Percentiles rank a stretch among this genome's conserved stretches.
These are phyloP conservation scores for Psittacula echo DNA, from an alignment of 2,797 vertebrate genomes.

Conservation along the genomic window DNA sequence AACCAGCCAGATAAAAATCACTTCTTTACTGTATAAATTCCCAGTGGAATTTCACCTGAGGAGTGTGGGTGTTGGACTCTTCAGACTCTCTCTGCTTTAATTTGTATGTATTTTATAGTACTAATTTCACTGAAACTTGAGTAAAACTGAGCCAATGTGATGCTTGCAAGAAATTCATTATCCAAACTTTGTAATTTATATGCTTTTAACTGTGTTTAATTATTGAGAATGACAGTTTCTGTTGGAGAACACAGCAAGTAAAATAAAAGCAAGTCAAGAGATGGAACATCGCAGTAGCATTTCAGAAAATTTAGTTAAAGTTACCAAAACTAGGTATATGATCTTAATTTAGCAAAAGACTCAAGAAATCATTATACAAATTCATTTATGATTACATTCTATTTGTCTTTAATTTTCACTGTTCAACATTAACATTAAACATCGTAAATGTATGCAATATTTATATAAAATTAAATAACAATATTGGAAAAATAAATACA, in stretches of 20 bases:
- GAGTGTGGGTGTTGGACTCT: not conserved
- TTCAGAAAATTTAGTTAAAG: conserved; percentile 45
- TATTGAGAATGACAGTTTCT: conserved; percentile 23
- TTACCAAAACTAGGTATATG: conserved; percentile 49
- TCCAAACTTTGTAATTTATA: conserved; percentile 28
- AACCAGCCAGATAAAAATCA: conserved; percentile 35
- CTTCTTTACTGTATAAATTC: not conserved
- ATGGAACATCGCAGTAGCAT: not conserved
- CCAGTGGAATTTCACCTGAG: conserved; percentile 1
- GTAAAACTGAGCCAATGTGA: conserved; percentile 12
- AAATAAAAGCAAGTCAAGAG: conserved; percentile 1
- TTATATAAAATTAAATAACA: conserved; percentile 94
- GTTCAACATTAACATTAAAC: conserved; percentile 84
- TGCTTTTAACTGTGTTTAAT: conserved; percentile 54
- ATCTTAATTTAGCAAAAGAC: conserved; percentile 59
- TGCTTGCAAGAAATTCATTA: conserved; percentile 40
- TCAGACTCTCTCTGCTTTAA: not conserved
- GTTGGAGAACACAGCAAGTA: not conserved
- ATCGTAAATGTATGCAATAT: conserved; percentile 82
- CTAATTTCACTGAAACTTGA: not conserved
- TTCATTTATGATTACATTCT: conserved; percentile 84
- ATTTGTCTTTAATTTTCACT: conserved; percentile 87
- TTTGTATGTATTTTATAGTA: not conserved
- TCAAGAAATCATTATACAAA: conserved; percentile 77
- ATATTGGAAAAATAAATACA: conserved; percentile 97